Evolutionary conservation across 1,140 invertebrate species (phyloP).

Genomic region (Polypedilum vanderplanki): DNA sequence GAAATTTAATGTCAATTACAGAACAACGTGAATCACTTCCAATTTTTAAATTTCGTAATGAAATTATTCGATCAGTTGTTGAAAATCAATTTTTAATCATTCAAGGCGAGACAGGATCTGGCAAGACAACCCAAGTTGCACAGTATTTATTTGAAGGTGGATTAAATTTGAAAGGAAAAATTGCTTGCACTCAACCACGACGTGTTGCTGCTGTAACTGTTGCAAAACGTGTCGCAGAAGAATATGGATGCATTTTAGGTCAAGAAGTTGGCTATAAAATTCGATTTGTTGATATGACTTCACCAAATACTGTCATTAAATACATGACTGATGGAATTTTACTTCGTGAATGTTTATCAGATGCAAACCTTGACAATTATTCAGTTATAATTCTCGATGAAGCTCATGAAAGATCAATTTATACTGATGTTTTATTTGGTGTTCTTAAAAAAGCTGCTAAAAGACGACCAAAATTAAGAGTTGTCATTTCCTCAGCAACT

Average conservation of each 20-base stretch:
- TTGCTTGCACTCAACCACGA: conserved; percentile 96
- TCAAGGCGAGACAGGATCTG: conserved; percentile 87
- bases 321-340: conserved; percentile 99
- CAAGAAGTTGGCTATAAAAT: conserved; percentile 99
- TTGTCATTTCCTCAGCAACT: conserved; percentile 98
- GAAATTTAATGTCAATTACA: conserved; percentile 56
- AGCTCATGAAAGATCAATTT: conserved; percentile 96
- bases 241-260: conserved; percentile 93
- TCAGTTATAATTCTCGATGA: conserved; percentile 99
- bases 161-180: conserved; percentile 85
- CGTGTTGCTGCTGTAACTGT: conserved; percentile 98
- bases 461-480: conserved; percentile 87
- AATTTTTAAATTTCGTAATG: conserved; percentile 87
- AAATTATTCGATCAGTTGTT: conserved; percentile 86
- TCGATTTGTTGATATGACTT: conserved; percentile 99
- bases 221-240: conserved; percentile 96
- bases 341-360: conserved; percentile 92
- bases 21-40: conserved; percentile 90
- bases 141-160: conserved; percentile 97
- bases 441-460: conserved; percentile 85
- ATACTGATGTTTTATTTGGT: conserved; percentile 96
- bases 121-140: conserved; percentile 99
- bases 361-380: conserved; percentile 86
- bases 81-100: conserved; percentile 97
- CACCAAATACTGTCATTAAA: conserved; percentile 94